Percentiles rank a stretch among this genome's conserved stretches.
phyloP scores from a whole-genome alignment of 1,140 invertebrate genomes.

The Anadara kagoshimensis region DNA sequence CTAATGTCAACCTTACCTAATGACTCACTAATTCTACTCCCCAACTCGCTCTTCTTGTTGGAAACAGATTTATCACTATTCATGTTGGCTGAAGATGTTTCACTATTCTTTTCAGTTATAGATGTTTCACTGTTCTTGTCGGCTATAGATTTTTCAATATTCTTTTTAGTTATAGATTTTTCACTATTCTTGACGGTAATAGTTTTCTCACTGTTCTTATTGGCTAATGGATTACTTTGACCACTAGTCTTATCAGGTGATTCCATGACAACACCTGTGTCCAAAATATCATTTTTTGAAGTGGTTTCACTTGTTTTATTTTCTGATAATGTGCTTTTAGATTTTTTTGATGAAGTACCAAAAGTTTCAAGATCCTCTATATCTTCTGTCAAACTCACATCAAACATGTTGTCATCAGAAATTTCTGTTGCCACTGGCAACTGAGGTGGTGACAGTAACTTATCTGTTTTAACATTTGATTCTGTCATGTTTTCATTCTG shows the following conservation, averaged over 20 bases:
- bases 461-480: background rate
- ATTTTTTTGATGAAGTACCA: conserved; percentile 6
- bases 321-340: background rate
- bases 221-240: background rate
- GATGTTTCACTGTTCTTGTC: too few species aligned
- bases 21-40: too few species aligned
- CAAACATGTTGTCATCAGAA: background rate
- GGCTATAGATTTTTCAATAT: too few species aligned
- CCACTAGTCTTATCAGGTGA: background rate
- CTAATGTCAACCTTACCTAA: too few species aligned
- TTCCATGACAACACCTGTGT: background rate
- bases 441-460: background rate
- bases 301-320: background rate
- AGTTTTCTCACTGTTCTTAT: background rate
- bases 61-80: too few species aligned
- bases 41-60: too few species aligned
- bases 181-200: background rate
- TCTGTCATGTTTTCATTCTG: background rate
- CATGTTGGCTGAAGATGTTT: too few species aligned
- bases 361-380: conserved; percentile 14
- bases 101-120: too few species aligned
- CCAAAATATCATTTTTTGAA: background rate
- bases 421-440: background rate
- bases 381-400: too few species aligned
- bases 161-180: too few species aligned